These are phyloP conservation scores for Elephantulus edwardii DNA, from an alignment of 2,113 vertebrate genomes.

Conservation along the genomic window DNA sequence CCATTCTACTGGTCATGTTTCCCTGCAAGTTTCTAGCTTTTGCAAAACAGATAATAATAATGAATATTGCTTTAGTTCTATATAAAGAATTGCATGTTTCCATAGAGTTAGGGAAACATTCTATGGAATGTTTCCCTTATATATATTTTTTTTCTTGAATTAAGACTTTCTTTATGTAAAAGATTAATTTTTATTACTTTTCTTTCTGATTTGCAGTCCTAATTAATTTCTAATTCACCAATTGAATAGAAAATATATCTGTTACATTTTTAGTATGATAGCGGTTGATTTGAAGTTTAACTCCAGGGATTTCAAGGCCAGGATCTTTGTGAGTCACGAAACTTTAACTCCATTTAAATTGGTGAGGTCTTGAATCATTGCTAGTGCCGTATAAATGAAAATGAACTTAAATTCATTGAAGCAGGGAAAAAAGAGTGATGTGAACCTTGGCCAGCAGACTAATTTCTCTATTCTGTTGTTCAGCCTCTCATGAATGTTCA, in stretches of 20 bases:
- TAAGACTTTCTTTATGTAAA: conserved; percentile 25
- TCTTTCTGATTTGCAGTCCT: neutral
- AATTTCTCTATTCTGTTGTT: neutral
- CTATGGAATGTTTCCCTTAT: no score
- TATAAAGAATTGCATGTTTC: neutral
- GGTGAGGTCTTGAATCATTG: conserved; percentile 20
- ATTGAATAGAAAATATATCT: neutral
- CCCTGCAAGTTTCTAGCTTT: neutral
- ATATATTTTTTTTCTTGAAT: neutral
- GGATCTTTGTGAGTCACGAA: neutral
- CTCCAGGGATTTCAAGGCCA: conserved; percentile 20
- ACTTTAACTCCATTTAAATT: conserved; percentile 40
- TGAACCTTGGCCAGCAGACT: neutral
- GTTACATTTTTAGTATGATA: neutral
- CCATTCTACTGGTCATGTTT: neutral
- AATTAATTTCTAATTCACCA: conserved; percentile 9
- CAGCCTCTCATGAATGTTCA: neutral
- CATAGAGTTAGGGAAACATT: neutral
- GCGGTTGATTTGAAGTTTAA: neutral
- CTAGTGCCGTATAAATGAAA: conserved; percentile 15
- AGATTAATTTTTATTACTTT: neutral
- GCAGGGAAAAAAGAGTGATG: neutral
- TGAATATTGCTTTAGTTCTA: neutral
- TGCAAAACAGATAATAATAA: neutral
- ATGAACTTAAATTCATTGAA: neutral